These are phyloP conservation scores for Aleiodes testaceus DNA, from an alignment of 2,888 invertebrate species.

Conservation along the genomic window DNA sequence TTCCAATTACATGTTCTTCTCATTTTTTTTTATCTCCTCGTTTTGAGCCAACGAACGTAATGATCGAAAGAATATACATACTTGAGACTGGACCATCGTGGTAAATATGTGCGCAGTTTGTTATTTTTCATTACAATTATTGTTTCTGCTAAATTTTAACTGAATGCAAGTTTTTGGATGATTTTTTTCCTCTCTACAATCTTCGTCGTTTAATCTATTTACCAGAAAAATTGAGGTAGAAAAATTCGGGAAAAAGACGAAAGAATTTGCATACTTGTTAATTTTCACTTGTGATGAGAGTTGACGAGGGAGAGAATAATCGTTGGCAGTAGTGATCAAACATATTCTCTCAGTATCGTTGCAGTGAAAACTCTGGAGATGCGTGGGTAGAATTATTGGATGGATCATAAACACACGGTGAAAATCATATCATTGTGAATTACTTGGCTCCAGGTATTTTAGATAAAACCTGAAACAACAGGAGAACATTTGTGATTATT, in stretches of 20 bases:
- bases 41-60: constrained; percentile 18
- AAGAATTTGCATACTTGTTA: constrained; percentile 49
- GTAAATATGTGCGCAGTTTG: constrained; percentile 41
- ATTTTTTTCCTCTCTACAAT: constrained; percentile 34
- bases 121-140: background rate
- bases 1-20: background rate
- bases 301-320: constrained; percentile 57
- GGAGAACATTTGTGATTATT: constrained; percentile 2
- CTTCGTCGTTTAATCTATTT: constrained; percentile 41
- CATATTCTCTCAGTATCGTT: constrained; percentile 48
- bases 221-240: constrained; percentile 61
- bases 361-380: constrained; percentile 43
- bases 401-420: constrained; percentile 28
- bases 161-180: constrained; percentile 8
- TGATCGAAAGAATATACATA: constrained; percentile 10
- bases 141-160: constrained; percentile 3
- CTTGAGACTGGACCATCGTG: constrained; percentile 36
- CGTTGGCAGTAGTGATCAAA: constrained; percentile 56
- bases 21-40: constrained; percentile 6
- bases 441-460: constrained; percentile 75
- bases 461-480: constrained; percentile 70
- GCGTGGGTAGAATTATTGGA: constrained; percentile 34
- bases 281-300: constrained; percentile 45
- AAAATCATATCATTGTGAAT: constrained; percentile 54
- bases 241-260: constrained; percentile 57